Conservation (phyloP, 35 echinoderm and acorn worm genomes). For the Chiridota heheva region DNA sequence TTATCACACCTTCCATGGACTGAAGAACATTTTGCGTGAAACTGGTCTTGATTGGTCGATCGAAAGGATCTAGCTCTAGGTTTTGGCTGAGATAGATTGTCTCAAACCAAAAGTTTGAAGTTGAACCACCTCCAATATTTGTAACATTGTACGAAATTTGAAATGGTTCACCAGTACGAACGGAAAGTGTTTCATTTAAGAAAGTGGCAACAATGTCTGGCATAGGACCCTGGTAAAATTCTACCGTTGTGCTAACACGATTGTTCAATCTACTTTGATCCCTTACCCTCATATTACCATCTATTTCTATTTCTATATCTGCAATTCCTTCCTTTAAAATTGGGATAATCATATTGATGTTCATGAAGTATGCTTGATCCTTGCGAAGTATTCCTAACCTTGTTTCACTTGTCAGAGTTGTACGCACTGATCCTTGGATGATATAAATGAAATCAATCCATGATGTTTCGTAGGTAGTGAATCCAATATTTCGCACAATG, state of each 20-base stretch:
- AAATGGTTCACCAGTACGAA: constrained; percentile 53
- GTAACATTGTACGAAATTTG: constrained; percentile 26
- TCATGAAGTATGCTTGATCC: constrained; percentile 1
- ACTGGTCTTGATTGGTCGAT: constrained; percentile 1
- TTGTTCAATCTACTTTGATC: constrained; percentile 43
- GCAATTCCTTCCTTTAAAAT: constrained; percentile 14
- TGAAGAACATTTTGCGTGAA: neutral
- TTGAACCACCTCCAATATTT: constrained; percentile 17
- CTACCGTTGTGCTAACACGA: neutral
- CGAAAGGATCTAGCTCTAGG: constrained; percentile 44
- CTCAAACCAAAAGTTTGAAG: constrained; percentile 24
- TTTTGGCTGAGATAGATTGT: constrained; percentile 51
- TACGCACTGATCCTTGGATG: neutral
- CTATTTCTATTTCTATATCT: constrained; percentile 10
- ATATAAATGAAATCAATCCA: constrained; percentile 46
- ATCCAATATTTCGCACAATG: constrained; percentile 33
- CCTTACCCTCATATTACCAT: neutral
- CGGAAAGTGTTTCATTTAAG: too few species aligned
- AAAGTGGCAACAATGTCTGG: constrained; percentile 29
- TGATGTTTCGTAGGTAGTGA: constrained; percentile 16
- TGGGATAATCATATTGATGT: neutral
- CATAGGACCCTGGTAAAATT: constrained; percentile 31
- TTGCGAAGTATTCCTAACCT: neutral
- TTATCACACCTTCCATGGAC: neutral
- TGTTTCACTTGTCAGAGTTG: neutral